Conservation (phyloP, 2,797 vertebrate genomes). For the Anableps anableps region DNA sequence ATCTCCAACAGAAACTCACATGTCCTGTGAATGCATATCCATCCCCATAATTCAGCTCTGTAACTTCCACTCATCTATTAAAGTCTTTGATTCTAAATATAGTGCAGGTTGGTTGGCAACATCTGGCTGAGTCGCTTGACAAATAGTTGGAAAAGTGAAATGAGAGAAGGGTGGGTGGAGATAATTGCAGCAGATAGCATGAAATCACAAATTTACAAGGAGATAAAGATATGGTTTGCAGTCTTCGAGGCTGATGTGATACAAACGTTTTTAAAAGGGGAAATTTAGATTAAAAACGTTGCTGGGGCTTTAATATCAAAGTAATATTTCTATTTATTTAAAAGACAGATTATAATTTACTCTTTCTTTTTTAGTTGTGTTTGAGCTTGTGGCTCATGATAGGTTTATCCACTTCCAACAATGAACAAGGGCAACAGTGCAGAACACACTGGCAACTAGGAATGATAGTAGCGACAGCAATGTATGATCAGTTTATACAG, state of each 20-base stretch:
- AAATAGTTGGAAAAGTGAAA: slow-evolving; percentile 62
- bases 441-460: not conserved
- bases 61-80: not conserved
- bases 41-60: not conserved
- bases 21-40: not conserved
- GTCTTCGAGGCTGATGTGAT: not conserved
- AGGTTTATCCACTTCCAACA: not conserved
- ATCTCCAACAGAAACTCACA: slow-evolving; percentile 18
- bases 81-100: not conserved
- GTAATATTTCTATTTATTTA: not conserved
- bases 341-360: not conserved
- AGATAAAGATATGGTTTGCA: not conserved
- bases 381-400: not conserved
- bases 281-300: not conserved
- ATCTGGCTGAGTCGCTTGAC: slow-evolving; percentile 68
- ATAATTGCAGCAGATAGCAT: slow-evolving; percentile 39
- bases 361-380: not conserved
- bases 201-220: slow-evolving; percentile 38
- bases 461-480: not conserved
- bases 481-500: slow-evolving; percentile 38
- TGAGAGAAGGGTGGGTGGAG: slow-evolving; percentile 47
- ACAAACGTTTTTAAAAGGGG: not conserved
- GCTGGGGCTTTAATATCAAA: not conserved
- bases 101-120: not conserved
- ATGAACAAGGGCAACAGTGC: slow-evolving; percentile 54